Base-by-base conservation (phyloP, 2,888 invertebrate species). In the Andrena fulva region DNA sequence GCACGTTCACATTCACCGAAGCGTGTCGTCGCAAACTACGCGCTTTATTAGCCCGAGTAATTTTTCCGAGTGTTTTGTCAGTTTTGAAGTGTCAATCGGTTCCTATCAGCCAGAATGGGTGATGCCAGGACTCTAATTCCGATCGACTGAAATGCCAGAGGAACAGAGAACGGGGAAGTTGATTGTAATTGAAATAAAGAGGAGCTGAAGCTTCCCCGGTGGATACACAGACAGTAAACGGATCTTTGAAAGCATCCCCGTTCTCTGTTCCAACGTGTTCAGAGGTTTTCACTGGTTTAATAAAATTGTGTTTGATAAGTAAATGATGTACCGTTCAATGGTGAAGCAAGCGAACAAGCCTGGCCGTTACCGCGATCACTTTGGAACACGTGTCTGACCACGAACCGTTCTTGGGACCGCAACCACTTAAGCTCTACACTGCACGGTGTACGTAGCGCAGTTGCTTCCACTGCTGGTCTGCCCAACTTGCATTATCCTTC, bases 311-410 rank as follows among this genome's bases (percentile, higher is more conserved):
- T 59, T 33, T 27, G 27, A 60, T 5, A 42, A 33, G 8, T 10
- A 42, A 31, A 74, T 16, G 6, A 52, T 59, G 29, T 78, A 85
- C 80, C 85, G 69, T 82, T 60, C 20, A 77, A 20, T 8, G 68
- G 29, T 31, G 70, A 80, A 74, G 52, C 27, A 8, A 50, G 31
- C 20, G 54, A 64, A 71, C 56, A 20, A 42, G 29, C 48, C 63
- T 56, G 67, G 50, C 68, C 50, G 60, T 83, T 68, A 42, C 70
- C 64, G 60, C 71, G 66, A 83, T 80, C 52, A 82, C 82, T 81
- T 59, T n/a, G 67, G 29, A 76, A 87, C 90, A 89, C 88, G 90
- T 90, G 90, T 84, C 76, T 69, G 62, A 69, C 77, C 66, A 82
- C 72, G 68, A 75, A 87, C 77, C 73, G 77, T 66, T 82, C 75